phyloP scores from a whole-genome alignment of 2,797 vertebrate genomes.

The Coregonus ussuriensis region DNA sequence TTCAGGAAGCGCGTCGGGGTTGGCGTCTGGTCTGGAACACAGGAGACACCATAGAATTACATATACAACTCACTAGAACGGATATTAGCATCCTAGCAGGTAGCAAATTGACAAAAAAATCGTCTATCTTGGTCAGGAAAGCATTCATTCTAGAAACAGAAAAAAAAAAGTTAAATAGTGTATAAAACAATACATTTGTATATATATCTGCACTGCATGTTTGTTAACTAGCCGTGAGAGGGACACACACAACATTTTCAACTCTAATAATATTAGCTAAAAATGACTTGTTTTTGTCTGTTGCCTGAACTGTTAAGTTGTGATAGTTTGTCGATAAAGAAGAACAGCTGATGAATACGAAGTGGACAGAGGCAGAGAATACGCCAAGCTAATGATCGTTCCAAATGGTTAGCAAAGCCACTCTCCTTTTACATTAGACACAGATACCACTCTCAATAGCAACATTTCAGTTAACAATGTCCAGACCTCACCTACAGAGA shows the following conservation, averaged over 20 bases:
- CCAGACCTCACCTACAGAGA: conserved; percentile 62
- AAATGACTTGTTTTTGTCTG: too few species aligned
- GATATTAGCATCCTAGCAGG: too few species aligned
- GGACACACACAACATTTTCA: too few species aligned
- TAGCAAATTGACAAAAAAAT: too few species aligned
- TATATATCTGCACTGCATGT: too few species aligned
- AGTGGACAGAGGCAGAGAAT: not conserved
- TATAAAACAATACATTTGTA: too few species aligned
- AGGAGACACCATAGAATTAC: conserved; percentile 16
- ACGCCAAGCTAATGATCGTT: conserved; percentile 16
- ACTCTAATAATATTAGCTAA: too few species aligned
- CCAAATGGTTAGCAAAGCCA: conserved; percentile 22
- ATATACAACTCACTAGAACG: too few species aligned
- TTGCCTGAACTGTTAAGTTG: not conserved
- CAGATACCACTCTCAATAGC: conserved; percentile 51
- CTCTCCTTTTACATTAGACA: conserved; percentile 21
- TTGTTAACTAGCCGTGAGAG: too few species aligned
- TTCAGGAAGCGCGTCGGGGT: conserved; percentile 98
- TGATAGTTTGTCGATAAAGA: not conserved
- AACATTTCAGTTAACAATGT: conserved; percentile 59
- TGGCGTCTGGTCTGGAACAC: conserved; percentile 91
- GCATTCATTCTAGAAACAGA: too few species aligned
- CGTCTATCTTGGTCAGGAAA: not conserved
- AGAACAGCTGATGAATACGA: not conserved
- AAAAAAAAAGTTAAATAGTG: too few species aligned